phyloP scores from a whole-genome alignment of 1,140 invertebrate genomes.

The Camponotus pennsylvanicus region DNA sequence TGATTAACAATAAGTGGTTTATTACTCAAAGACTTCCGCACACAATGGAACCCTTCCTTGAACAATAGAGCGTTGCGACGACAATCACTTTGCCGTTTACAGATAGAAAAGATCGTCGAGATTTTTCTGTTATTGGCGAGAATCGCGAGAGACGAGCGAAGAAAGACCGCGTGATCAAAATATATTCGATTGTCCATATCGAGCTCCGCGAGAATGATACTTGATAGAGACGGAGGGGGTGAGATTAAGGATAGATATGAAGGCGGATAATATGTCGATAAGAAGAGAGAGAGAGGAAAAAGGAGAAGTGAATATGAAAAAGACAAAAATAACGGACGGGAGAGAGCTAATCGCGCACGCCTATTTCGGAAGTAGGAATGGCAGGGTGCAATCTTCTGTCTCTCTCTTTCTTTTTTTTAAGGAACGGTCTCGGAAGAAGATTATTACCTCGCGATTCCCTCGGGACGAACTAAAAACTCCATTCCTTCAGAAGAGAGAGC shows the following conservation, averaged over 20 bases:
- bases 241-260: neutral
- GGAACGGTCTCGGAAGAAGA: slow-evolving; percentile 69
- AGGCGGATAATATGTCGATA: neutral
- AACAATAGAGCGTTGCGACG: slow-evolving; percentile 52
- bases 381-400: slow-evolving; percentile 36
- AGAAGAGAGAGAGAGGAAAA: neutral
- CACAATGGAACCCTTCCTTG: slow-evolving; percentile 35
- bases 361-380: slow-evolving; percentile 31
- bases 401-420: slow-evolving; percentile 58
- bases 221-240: neutral
- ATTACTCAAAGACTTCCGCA: slow-evolving; percentile 33
- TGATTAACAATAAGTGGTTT: slow-evolving; percentile 35
- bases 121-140: slow-evolving; percentile 44
- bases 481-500: slow-evolving; percentile 61
- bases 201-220: slow-evolving; percentile 11
- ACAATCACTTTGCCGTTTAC: slow-evolving; percentile 25
- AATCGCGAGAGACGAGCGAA: slow-evolving; percentile 33
- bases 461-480: slow-evolving; percentile 71
- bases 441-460: slow-evolving; percentile 73
- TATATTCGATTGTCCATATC: slow-evolving; percentile 3
- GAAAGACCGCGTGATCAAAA: slow-evolving; percentile 48
- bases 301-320: neutral
- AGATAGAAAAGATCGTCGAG: slow-evolving; percentile 28
- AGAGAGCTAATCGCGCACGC: slow-evolving; percentile 64
- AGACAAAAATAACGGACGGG: slow-evolving; percentile 29